phyloP scores from a whole-genome alignment of 2,888 invertebrate species.

The Mesorhabditis sp. region DNA sequence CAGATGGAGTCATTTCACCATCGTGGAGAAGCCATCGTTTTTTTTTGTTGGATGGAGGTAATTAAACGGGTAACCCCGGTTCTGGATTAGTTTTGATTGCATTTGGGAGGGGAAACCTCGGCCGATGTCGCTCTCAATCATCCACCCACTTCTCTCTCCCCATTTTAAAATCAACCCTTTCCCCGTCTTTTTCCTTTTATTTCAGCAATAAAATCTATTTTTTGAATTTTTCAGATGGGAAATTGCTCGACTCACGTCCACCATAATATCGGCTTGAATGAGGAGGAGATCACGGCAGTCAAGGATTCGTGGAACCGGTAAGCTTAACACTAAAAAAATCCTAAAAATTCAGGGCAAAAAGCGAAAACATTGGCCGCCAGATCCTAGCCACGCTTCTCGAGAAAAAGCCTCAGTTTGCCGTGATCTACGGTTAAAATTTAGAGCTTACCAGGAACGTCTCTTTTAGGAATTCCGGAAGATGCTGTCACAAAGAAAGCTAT shows the following conservation, averaged over 20 bases:
- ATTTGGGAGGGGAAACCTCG: too few relatives aligned
- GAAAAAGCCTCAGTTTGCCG: conserved; percentile 23
- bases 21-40: too few relatives aligned
- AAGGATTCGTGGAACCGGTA: conserved; percentile 22
- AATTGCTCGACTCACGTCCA: neutral
- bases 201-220: too few relatives aligned
- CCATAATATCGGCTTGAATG: conserved; percentile 14
- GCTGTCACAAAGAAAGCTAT: neutral
- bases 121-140: too few relatives aligned
- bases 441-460: neutral
- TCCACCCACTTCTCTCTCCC: too few relatives aligned
- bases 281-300: conserved; percentile 24
- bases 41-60: too few relatives aligned
- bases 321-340: neutral
- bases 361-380: conserved; percentile 27
- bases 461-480: neutral
- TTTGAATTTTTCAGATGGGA: neutral
- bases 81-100: too few relatives aligned
- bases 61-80: too few relatives aligned
- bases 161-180: too few relatives aligned
- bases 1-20: too few relatives aligned
- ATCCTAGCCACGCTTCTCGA: conserved; percentile 28
- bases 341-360: conserved; percentile 26
- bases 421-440: conserved; percentile 1
- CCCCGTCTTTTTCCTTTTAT: too few relatives aligned